Base-by-base conservation (phyloP, 2,113 vertebrate species). In the Climacteris rufus region DNA sequence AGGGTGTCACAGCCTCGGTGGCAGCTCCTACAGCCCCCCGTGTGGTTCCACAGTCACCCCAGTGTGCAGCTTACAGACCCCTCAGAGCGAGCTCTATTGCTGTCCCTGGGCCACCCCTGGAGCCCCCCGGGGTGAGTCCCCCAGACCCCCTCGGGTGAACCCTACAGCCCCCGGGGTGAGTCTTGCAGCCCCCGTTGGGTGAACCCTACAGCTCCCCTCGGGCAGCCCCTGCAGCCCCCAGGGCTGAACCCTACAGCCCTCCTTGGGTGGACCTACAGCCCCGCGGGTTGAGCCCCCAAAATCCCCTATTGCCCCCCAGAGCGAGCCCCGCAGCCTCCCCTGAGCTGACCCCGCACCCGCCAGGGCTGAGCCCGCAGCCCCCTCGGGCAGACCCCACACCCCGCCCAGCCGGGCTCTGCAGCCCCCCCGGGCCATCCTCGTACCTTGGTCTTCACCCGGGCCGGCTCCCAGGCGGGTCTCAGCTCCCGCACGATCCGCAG, bases 381-480 rank as follows among this genome's bases (percentile, higher is more conserved):
- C 31, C n/a, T n/a, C n/a, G n/a, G n/a, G n/a, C n/a, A n/a, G n/a
- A n/a, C n/a, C 50, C 50, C 61, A 13, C 0, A 25, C 2, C 42
- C 27, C 77, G 1, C 40, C 66, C 56, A 3, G 27, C 39, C 20
- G 69, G 53, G 75, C 56, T 74, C 28, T 11, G 59, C 69, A 60
- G 33, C 50, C 39, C 61, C 74, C 14, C 13, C 6, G 17, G 15
- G 11, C 20, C 12, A 39, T 10, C 47, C 74, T 49, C 7, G 24
- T 98, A 99, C 99, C 99, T 99, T 99, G 83, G 99, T 99, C 84
- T 97, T 98, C 95, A 99, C 98, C 39, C 78, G 96, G 84, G 94
- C 96, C 33, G 95, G 56, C 54, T 98, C 98, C 99, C 99, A 99
- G 49, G 94, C 94, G 49, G 99, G 99, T 96, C 99, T 98, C 82